Base-by-base conservation (phyloP, 2,888 invertebrate species). In the Dynastes tityus region DNA sequence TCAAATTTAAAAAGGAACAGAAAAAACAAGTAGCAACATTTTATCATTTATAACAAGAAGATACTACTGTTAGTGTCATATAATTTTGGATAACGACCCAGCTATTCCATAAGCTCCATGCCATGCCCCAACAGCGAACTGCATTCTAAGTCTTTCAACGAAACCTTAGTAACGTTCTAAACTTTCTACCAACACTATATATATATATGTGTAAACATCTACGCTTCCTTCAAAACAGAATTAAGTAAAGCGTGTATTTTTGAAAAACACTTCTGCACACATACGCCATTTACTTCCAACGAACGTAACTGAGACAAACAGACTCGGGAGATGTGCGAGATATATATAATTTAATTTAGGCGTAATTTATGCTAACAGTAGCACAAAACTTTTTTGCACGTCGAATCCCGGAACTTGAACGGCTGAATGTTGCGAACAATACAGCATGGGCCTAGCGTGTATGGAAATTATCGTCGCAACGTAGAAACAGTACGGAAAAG, bases 291-390 rank as follows among this genome's bases (percentile, higher is more conserved):
- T 8, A 64, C 13, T n/a, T 37, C 40, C 37, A 37, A 37, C 22
- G 64, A 2, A 64, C 5, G n/a, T 64, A 37, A 64, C 37, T 40
- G 40, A 40, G 40, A 4, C 37, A 11, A 64, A 64, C 29, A 13
- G 13, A 13, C 37, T 29, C 32, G 11, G 64, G 37, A 64, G 32
- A 40, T 40, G 64, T 37, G 13, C 40, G n/a, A 64, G 11, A 45
- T 45, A 11, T 22, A 40, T 64, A 64, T 64, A 64, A 64, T 64
- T 64, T 64, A 64, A 64, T 64, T 64, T 64, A 13, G 37, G 40
- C 64, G 37, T 64, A 64, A 64, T 64, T 64, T 64, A 40, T 64
- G 64, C 64, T 64, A 37, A 40, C 64, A n/a, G 37, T 37, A 16
- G n/a, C 40, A n/a, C 37, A 16, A 37, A 64, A 64, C 6, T 29